Evolutionary conservation across 2,797 vertebrate genomes (phyloP), one percentile per base, ranked within the genome.

Genomic region (Spinus pinus): DNA sequence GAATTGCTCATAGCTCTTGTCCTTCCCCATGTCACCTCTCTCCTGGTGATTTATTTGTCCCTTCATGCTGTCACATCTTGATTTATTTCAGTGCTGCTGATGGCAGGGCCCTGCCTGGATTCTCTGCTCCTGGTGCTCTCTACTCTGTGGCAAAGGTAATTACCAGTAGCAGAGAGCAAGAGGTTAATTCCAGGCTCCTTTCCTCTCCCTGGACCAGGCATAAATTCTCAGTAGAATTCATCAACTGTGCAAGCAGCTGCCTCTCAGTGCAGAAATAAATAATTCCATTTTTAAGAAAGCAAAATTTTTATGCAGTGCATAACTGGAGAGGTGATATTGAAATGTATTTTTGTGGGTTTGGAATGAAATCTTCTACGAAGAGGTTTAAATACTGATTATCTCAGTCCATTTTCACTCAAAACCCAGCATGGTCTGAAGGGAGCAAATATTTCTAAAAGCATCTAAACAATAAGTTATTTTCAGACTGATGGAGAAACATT

Each of bases 131-230:
- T 72, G 71, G n/a, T 3, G 2, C 0, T 3, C 71, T 80, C 69
- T n/a, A 2, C 7, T 21, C 70, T 72, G 56, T 10, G 9, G 60
- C 60, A 58, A 86, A 89, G 39, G 74, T 60, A 80, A 95, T 95
- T 90, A 80, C 70, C 42, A 57, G 88, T 41, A 95, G 94, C 81
- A 91, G 84, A 73, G 86, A 82, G 74, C 74, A 85, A 86, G 60
- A 90, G 88, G 79, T 91, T 88, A 87, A 84, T 87, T 92, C 71
- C 86, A 85, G 70, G 42, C 67, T 91, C 46, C 50, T 84, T 87
- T 65, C 44, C 41, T 75, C 51, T 77, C 51, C 49, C 60, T 64
- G 78, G 22, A 64, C 46, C 23, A 44, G 41, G 56, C 51, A 57
- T 84, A 92, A 93, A 90, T 85, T 79, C 71, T 84, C 81, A 28